Evolutionary conservation across 2,888 invertebrate genomes (phyloP).

Genomic region (Fabriciana adippe): DNA sequence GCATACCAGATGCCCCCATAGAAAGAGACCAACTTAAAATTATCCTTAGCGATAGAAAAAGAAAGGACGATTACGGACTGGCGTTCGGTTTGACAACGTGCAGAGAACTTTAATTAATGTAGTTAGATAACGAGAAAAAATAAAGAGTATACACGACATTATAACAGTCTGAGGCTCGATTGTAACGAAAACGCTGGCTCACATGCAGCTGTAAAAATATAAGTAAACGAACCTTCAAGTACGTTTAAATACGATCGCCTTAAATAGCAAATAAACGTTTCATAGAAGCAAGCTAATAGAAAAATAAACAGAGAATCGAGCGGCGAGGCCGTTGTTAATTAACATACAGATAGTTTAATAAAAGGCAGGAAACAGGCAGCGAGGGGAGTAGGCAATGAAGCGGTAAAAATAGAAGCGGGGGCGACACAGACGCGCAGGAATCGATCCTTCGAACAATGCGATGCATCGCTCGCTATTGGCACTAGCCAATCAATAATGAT

Average conservation of each 20-base stretch:
- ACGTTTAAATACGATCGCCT: constrained; percentile 50
- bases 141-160: constrained; percentile 57
- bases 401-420: constrained; percentile 81
- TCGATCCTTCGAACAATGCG: constrained; percentile 73
- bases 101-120: constrained; percentile 75
- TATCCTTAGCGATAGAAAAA: constrained; percentile 58
- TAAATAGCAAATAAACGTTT: constrained; percentile 61
- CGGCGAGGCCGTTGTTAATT: constrained; percentile 78
- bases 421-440: constrained; percentile 69
- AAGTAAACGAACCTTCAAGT: constrained; percentile 31
- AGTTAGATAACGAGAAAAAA: constrained; percentile 74
- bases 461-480: constrained; percentile 56
- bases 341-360: constrained; percentile 82
- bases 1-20: constrained; percentile 79
- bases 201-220: constrained; percentile 50
- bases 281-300: constrained; percentile 67
- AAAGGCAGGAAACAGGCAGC: constrained; percentile 78
- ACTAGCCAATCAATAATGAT: constrained; percentile 73
- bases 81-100: constrained; percentile 70
- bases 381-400: constrained; percentile 81
- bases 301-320: constrained; percentile 69
- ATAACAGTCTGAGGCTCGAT: constrained; percentile 44
- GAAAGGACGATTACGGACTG: constrained; percentile 61
- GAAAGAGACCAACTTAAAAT: constrained; percentile 69
- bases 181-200: constrained; percentile 42